Conservation (phyloP, 2,797 vertebrate genomes). For the Loris lydekkerianus region DNA sequence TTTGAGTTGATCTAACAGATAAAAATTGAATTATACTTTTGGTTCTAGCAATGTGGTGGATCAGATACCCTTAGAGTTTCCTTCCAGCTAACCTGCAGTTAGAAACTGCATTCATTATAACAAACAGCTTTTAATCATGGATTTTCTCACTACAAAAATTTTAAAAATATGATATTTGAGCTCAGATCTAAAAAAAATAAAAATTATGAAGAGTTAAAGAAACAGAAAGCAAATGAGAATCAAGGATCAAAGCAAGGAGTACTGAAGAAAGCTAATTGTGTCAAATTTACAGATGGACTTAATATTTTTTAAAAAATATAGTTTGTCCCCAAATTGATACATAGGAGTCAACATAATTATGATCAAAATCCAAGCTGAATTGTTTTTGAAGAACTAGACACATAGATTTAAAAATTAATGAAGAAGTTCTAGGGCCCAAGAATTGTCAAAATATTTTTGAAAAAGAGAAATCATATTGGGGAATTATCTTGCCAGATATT, state of each 20-base stretch:
- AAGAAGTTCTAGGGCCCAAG: not conserved
- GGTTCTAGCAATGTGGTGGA: not conserved
- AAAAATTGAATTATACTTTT: not conserved
- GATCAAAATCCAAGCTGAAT: not conserved
- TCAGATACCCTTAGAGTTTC: not conserved
- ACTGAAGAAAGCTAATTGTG: not conserved
- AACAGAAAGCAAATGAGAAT: not conserved
- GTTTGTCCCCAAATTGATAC: not conserved
- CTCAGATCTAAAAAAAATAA: not conserved
- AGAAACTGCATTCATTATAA: not conserved
- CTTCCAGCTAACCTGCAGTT: not conserved
- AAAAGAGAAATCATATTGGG: not conserved
- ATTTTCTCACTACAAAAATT: slow-evolving; percentile 22
- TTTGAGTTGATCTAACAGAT: not conserved
- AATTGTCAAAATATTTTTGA: not conserved
- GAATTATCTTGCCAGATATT: not conserved
- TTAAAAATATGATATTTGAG: not conserved
- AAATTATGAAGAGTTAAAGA: not conserved
- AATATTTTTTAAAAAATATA: not conserved
- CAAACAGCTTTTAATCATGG: not conserved
- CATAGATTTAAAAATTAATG: slow-evolving; percentile 47
- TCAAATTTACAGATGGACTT: not conserved
- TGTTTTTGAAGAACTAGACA: not conserved
- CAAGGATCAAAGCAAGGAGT: not conserved
- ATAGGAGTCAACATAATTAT: not conserved